Percentiles rank a stretch among this genome's conserved stretches.
These are phyloP conservation scores for Akabosia matsudoensis DNA, from an alignment of 1,140 invertebrate species.

Conservation along the genomic window DNA sequence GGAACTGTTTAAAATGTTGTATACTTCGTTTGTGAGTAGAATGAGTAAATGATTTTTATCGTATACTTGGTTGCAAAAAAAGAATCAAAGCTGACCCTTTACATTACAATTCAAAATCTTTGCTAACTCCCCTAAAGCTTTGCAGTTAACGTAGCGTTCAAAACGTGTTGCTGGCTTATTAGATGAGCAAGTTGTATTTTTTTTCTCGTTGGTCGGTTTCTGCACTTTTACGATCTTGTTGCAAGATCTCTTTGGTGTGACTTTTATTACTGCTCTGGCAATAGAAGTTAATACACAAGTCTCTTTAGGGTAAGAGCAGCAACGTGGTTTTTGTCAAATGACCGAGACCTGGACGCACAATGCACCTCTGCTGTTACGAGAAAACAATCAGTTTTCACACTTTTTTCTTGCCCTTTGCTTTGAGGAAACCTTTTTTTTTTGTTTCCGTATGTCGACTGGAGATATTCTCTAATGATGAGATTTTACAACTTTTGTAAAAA, in stretches of 20 bases:
- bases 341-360: not conserved
- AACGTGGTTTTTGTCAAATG: not conserved
- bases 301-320: not conserved
- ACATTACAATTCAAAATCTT: not conserved
- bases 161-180: conserved; percentile 3
- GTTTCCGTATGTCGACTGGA: too few species aligned
- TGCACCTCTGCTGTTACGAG: not conserved
- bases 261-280: conserved; percentile 6
- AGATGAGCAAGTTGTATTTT: too few species aligned
- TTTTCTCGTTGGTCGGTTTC: not conserved
- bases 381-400: too few species aligned
- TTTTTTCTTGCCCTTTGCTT: too few species aligned
- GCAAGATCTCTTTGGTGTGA: conserved; percentile 5
- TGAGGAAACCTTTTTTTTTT: too few species aligned
- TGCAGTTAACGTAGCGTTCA: too few species aligned
- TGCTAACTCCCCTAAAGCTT: not conserved
- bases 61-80: conserved; percentile 42
- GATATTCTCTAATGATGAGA: too few species aligned
- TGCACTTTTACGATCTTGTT: conserved; percentile 11
- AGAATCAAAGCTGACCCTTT: not conserved
- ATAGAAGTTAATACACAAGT: not conserved
- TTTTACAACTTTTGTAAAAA: too few species aligned
- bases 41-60: conserved; percentile 34
- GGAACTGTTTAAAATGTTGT: conserved; percentile 27
- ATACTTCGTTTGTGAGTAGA: conserved; percentile 28